Evolutionary conservation across 2,113 vertebrate genomes (phyloP).

Genomic region (Raja brachyura): DNA sequence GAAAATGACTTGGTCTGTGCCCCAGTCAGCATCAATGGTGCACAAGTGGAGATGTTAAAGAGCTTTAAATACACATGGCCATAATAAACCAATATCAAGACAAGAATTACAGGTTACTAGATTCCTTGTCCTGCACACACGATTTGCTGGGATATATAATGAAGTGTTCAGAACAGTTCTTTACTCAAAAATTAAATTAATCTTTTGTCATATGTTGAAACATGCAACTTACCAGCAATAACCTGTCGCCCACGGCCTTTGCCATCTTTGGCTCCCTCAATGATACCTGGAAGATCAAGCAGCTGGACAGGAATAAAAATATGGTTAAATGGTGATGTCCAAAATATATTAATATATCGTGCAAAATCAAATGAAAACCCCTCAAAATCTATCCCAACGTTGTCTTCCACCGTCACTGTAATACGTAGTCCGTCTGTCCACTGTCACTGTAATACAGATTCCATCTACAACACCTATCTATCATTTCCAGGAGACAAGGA

Average conservation of each 20-base stretch:
- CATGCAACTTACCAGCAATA: conserved; percentile 74
- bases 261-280: conserved; percentile 95
- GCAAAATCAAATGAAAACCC: background rate
- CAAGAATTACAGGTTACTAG: background rate
- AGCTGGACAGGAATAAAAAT: conserved; percentile 59
- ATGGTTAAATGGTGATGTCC: background rate
- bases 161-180: background rate
- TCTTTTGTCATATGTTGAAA: background rate
- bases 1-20: no score
- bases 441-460: background rate
- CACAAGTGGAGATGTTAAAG: no score
- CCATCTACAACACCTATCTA: background rate
- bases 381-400: background rate
- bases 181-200: background rate
- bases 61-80: no score
- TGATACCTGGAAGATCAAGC: conserved; percentile 96
- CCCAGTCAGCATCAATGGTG: no score
- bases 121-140: no score
- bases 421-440: background rate
- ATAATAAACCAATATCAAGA: no score
- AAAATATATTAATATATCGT: background rate
- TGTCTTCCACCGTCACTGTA: background rate
- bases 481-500: background rate
- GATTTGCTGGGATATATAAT: background rate
- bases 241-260: conserved; percentile 95